These are phyloP conservation scores for Lontra canadensis DNA, from an alignment of 2,113 vertebrate genomes.

Conservation along the genomic window DNA sequence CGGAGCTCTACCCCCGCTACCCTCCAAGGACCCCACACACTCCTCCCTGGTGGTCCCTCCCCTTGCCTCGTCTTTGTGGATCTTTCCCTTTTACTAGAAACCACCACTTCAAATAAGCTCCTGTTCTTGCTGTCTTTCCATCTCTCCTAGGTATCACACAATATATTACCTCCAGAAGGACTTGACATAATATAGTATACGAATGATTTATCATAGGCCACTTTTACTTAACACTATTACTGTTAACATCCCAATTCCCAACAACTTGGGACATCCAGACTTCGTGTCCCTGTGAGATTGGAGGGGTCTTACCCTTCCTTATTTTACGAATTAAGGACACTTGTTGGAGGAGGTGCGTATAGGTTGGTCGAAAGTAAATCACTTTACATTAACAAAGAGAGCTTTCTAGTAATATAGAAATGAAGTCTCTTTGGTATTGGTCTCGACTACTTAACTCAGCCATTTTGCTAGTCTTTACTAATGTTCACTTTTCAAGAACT, in stretches of 20 bases:
- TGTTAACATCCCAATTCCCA: neutral
- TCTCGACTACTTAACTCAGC: neutral
- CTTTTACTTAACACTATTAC: neutral
- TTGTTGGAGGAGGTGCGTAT: neutral
- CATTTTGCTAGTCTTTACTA: slow-evolving; percentile 18
- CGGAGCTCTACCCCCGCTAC: rapidly evolving
- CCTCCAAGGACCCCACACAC: neutral
- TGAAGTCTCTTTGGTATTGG: neutral
- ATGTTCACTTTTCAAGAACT: slow-evolving; percentile 40
- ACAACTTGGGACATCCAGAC: neutral
- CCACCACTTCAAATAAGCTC: neutral
- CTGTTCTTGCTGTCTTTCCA: neutral
- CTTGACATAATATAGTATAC: neutral
- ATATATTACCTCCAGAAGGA: neutral
- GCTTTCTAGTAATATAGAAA: neutral
- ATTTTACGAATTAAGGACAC: neutral
- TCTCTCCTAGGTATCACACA: neutral
- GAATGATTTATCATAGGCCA: neutral
- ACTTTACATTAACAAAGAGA: slow-evolving; percentile 1
- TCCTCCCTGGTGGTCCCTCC: neutral
- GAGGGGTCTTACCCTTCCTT: neutral
- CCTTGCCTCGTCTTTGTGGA: neutral
- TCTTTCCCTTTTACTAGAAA: neutral
- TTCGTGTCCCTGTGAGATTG: neutral
- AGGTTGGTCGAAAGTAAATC: neutral